phyloP scores from a whole-genome alignment of 2,888 invertebrate species.

The Timema podura region DNA sequence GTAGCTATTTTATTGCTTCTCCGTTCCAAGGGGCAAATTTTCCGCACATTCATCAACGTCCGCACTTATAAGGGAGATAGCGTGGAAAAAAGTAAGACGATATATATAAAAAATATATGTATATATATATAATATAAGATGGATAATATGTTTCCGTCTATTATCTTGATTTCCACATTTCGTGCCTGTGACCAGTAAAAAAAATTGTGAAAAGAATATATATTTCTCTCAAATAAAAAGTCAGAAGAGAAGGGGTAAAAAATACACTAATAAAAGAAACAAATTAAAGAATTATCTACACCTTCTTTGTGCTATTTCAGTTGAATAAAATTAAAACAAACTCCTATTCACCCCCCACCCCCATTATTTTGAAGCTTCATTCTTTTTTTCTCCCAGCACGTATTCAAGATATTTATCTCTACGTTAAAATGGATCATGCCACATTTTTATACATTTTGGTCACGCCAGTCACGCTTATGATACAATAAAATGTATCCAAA shows the following conservation, averaged over 20 bases:
- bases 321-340: constrained; percentile 16
- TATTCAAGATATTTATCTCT: constrained; percentile 6
- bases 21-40: too few species aligned
- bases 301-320: background rate
- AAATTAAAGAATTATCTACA: constrained; percentile 9
- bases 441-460: constrained; percentile 4
- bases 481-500: background rate
- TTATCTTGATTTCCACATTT: constrained; percentile 3
- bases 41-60: too few species aligned
- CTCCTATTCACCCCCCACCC: background rate
- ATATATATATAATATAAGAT: background rate
- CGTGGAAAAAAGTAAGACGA: too few species aligned
- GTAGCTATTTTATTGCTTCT: too few species aligned
- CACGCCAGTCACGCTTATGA: constrained; percentile 12
- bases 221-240: too few species aligned
- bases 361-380: constrained; percentile 3
- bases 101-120: too few species aligned
- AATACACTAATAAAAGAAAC: background rate
- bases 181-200: background rate
- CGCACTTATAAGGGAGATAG: too few species aligned
- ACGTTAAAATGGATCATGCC: constrained; percentile 4
- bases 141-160: constrained; percentile 3
- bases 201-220: too few species aligned
- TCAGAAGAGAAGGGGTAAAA: background rate
- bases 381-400: constrained; percentile 9